phyloP scores from a whole-genome alignment of 2,888 invertebrate species.

The Galerucella pusilla region DNA sequence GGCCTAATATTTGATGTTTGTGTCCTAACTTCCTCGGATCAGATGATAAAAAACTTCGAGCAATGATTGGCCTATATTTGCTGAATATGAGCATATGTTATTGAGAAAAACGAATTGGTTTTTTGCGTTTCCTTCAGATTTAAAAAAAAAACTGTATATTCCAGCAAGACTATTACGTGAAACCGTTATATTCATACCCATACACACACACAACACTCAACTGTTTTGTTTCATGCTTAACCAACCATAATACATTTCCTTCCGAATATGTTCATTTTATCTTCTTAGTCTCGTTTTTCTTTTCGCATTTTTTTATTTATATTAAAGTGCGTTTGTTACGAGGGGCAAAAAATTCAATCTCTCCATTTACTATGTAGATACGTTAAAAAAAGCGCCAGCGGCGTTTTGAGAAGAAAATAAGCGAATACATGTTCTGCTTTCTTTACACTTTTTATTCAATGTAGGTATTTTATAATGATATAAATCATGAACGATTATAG shows the following conservation, averaged over 20 bases:
- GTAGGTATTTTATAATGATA: neutral
- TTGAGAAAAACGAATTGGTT: neutral
- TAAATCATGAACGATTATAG: neutral
- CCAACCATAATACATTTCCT: constrained; percentile 5
- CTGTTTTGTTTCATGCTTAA: constrained; percentile 16
- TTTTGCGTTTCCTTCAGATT: neutral
- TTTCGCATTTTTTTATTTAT: neutral
- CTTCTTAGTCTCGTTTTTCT: neutral
- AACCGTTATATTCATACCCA: constrained; percentile 10
- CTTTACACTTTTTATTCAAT: too few species aligned
- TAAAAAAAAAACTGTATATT: neutral
- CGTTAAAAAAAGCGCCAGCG: neutral
- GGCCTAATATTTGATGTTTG: too few species aligned
- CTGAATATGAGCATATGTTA: neutral
- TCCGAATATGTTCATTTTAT: constrained; percentile 8
- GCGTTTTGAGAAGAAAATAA: neutral
- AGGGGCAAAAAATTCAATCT: neutral
- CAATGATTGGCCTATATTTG: too few species aligned
- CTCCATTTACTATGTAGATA: neutral
- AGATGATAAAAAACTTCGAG: too few species aligned
- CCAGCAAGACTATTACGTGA: neutral
- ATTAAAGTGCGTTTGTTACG: neutral
- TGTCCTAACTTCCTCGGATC: too few species aligned
- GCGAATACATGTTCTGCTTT: neutral
- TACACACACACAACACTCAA: neutral